phyloP scores from a whole-genome alignment of 1,140 invertebrate genomes.

The Neodiprion lecontei region DNA sequence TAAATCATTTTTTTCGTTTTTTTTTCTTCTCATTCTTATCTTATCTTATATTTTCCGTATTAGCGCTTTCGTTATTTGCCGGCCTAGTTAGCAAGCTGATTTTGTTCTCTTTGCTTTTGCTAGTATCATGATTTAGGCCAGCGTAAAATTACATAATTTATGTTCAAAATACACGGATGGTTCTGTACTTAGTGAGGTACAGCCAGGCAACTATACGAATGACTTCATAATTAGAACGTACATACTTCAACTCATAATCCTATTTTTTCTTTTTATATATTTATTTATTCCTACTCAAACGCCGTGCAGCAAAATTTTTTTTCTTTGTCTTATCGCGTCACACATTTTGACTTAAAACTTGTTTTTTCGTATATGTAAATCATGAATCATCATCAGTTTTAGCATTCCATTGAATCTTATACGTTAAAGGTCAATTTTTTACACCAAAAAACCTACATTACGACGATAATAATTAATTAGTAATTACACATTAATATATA shows the following conservation, averaged over 20 bases:
- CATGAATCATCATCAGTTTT: conserved; percentile 41
- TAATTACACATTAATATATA: conserved; percentile 57
- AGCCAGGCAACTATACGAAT: no score
- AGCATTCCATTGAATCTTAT: conserved; percentile 47
- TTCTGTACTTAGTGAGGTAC: conserved; percentile 13
- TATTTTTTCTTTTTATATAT: conserved; percentile 11
- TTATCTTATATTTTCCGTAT: conserved; percentile 32
- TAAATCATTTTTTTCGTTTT: conserved; percentile 9
- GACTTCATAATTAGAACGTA: no score
- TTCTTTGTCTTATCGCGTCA: conserved; percentile 15
- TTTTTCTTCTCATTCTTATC: conserved; percentile 18
- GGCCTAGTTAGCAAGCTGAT: conserved; percentile 23
- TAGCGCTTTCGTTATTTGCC: conserved; percentile 28
- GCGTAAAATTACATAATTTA: conserved; percentile 37
- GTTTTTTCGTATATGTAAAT: conserved; percentile 35
- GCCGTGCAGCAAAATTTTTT: conserved; percentile 23
- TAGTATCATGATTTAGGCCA: conserved; percentile 41
- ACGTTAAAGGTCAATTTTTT: conserved; percentile 55
- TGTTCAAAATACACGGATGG: conserved; percentile 47
- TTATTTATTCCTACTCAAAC: conserved; percentile 38
- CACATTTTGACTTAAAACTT: conserved; percentile 35
- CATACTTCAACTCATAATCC: conserved; percentile 29
- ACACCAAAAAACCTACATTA: conserved; percentile 58
- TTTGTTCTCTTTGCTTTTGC: conserved; percentile 18
- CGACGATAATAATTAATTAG: conserved; percentile 50